Conservation (phyloP, 1,140 invertebrate genomes). For the Drosophila chauvacae region DNA sequence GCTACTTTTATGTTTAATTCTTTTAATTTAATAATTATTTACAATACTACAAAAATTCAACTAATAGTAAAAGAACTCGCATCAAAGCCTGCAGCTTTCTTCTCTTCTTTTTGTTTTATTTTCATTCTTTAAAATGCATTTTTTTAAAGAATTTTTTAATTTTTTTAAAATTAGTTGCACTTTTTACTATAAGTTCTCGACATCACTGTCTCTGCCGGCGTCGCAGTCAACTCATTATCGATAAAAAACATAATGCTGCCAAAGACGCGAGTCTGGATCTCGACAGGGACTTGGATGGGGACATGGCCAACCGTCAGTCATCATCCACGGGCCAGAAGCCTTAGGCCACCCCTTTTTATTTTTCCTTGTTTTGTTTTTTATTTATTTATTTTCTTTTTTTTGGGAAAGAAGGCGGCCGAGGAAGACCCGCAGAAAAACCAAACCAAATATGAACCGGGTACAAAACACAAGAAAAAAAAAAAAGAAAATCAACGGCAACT, state of each 20-base stretch:
- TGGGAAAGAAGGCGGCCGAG: slow-evolving; percentile 6
- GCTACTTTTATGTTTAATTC: too few relatives aligned
- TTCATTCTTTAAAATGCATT: too few relatives aligned
- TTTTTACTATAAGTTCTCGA: neutral
- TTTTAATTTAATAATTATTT: too few relatives aligned
- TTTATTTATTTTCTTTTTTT: slow-evolving; percentile 2
- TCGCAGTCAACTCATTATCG: slow-evolving; percentile 47
- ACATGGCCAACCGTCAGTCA: slow-evolving; percentile 29
- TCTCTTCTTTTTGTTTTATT: too few relatives aligned
- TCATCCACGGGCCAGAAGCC: slow-evolving; percentile 34
- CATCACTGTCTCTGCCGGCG: slow-evolving; percentile 16
- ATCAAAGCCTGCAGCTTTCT: too few relatives aligned
- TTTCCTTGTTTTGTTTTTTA: neutral
- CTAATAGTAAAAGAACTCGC: too few relatives aligned
- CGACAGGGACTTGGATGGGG: slow-evolving; percentile 29
- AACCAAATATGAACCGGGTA: slow-evolving; percentile 38
- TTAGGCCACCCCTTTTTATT: slow-evolving; percentile 51
- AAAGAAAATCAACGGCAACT: slow-evolving; percentile 40
- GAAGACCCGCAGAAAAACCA: slow-evolving; percentile 62
- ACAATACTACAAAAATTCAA: too few relatives aligned
- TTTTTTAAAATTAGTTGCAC: neutral
- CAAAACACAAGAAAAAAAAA: slow-evolving; percentile 4
- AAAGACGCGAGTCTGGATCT: slow-evolving; percentile 41
- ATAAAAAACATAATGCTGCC: slow-evolving; percentile 47
- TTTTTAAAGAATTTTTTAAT: neutral